Percentiles rank a stretch among this genome's conserved stretches.
These are phyloP conservation scores for Mechanitis messenoides DNA, from an alignment of 2,888 invertebrate species.

Conservation along the genomic window DNA sequence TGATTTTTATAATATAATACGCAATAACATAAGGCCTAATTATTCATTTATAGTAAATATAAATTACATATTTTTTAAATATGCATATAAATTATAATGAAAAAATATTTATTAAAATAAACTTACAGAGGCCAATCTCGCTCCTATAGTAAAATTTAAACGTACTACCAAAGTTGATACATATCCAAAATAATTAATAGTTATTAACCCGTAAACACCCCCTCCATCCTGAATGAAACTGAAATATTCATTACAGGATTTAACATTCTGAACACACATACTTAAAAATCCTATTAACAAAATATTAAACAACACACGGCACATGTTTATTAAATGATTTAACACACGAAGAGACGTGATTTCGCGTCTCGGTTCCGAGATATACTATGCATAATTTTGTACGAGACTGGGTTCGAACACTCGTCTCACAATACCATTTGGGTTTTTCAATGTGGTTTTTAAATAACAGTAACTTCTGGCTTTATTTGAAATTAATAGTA, in stretches of 20 bases:
- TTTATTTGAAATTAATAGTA: too few relatives aligned
- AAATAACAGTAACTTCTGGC: too few relatives aligned
- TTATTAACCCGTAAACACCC: constrained; percentile 46
- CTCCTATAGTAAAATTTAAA: constrained; percentile 51
- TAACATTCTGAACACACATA: constrained; percentile 41
- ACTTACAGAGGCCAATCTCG: constrained; percentile 32
- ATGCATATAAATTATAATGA: too few relatives aligned
- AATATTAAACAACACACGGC: constrained; percentile 32
- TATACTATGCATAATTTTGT: constrained; percentile 27
- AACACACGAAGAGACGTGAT: background rate
- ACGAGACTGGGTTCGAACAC: constrained; percentile 12
- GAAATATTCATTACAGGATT: constrained; percentile 56
- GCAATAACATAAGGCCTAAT: too few relatives aligned
- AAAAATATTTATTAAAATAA: background rate
- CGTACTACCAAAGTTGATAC: constrained; percentile 41
- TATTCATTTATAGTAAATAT: too few relatives aligned
- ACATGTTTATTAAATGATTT: constrained; percentile 29
- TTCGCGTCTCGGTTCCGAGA: constrained; percentile 36
- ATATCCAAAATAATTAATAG: constrained; percentile 38
- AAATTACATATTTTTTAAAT: too few relatives aligned
- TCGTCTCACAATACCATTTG: constrained; percentile 1
- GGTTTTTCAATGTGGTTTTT: background rate
- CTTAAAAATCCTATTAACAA: constrained; percentile 37
- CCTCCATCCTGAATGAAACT: constrained; percentile 46
- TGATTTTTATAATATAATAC: too few relatives aligned